Percentiles rank a stretch among this genome's conserved stretches.
phyloP scores from a whole-genome alignment of 1,140 invertebrate species.

The Sminthurides bifidus region DNA sequence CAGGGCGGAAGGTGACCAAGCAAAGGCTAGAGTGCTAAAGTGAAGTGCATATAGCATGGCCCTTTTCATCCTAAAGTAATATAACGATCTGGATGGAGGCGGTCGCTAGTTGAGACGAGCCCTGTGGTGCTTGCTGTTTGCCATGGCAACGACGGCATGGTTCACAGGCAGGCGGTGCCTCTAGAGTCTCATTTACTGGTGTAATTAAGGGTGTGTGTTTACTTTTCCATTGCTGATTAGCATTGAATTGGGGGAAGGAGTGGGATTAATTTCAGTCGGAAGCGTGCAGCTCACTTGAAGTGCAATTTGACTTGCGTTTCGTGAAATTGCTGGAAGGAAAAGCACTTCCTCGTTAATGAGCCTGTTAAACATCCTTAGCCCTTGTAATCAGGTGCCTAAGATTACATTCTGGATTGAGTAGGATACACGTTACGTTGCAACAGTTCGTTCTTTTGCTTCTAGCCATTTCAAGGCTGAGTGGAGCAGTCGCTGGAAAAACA shows the following conservation, averaged over 20 bases:
- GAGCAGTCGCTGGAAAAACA: neutral
- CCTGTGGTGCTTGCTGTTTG: neutral
- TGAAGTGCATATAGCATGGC: no score
- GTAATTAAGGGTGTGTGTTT: slow-evolving; percentile 18
- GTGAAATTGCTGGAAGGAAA: slow-evolving; percentile 1
- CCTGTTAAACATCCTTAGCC: slow-evolving; percentile 12
- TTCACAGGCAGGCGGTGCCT: slow-evolving; percentile 1
- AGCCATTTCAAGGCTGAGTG: no score
- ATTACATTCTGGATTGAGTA: neutral
- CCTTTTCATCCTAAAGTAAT: neutral
- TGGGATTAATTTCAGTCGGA: slow-evolving; percentile 18
- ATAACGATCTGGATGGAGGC: neutral
- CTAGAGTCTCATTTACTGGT: slow-evolving; percentile 14
- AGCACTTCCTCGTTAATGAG: slow-evolving; percentile 13
- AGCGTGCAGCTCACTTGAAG: slow-evolving; percentile 3
- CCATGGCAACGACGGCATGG: slow-evolving; percentile 1
- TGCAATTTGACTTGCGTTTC: neutral
- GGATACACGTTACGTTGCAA: neutral
- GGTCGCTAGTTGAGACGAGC: neutral
- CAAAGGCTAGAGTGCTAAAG: neutral
- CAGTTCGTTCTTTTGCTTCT: neutral
- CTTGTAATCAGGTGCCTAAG: neutral
- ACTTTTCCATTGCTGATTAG: slow-evolving; percentile 22
- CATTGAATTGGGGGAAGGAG: slow-evolving; percentile 15
- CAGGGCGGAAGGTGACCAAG: neutral